These are phyloP conservation scores for Lepidurus couesii DNA, from an alignment of 1,140 invertebrate species.

Conservation along the genomic window DNA sequence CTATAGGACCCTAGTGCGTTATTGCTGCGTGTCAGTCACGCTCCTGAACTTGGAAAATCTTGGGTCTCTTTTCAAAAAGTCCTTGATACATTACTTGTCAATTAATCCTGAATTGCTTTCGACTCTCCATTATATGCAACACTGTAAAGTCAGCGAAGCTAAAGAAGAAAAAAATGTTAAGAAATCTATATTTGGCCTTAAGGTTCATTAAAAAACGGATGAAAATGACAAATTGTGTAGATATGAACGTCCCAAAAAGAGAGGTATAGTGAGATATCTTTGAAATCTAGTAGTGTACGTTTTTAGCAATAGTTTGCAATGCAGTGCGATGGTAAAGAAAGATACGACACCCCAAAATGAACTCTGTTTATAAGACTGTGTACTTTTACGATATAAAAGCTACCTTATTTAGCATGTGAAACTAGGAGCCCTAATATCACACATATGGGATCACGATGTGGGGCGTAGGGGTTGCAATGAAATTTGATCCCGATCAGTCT, in stretches of 20 bases:
- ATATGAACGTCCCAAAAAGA: too few relatives aligned
- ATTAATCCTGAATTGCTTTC: neutral
- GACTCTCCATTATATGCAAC: neutral
- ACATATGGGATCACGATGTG: neutral
- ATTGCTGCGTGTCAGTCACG: constrained; percentile 17
- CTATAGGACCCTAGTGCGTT: neutral
- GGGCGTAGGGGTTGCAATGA: neutral
- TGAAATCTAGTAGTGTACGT: too few relatives aligned
- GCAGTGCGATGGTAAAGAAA: too few relatives aligned
- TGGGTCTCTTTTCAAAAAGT: neutral
- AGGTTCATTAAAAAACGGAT: too few relatives aligned
- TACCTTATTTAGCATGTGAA: constrained; percentile 14
- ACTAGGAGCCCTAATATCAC: neutral
- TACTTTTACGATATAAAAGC: neutral
- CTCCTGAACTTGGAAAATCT: neutral
- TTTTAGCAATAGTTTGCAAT: too few relatives aligned
- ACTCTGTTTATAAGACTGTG: neutral
- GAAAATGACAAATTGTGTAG: too few relatives aligned
- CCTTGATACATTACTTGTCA: constrained; percentile 11
- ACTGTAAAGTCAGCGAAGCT: neutral
- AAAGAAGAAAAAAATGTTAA: too few relatives aligned
- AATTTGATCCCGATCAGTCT: constrained; percentile 12
- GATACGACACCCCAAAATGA: too few relatives aligned
- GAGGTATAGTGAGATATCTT: too few relatives aligned
- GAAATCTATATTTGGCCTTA: too few relatives aligned